Conservation (phyloP, 2,888 invertebrate species). For the Andrena chrysosceles region DNA sequence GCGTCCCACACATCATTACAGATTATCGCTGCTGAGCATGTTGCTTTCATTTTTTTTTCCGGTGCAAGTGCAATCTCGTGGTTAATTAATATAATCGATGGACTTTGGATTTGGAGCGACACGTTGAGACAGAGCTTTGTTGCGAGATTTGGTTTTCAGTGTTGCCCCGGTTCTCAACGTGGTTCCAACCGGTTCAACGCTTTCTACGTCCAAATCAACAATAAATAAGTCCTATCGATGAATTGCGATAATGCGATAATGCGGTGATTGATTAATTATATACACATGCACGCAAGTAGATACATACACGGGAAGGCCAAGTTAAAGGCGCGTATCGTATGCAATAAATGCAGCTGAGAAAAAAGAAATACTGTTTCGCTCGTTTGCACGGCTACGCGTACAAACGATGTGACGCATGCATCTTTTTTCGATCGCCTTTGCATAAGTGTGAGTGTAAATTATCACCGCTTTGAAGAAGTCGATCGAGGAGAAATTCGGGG, state of each 20-base stretch:
- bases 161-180: not conserved
- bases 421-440: conserved; percentile 8
- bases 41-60: conserved; percentile 16
- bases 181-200: not conserved
- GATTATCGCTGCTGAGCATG: not conserved
- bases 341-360: not conserved
- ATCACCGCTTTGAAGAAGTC: not conserved
- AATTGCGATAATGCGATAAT: not conserved
- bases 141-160: not conserved
- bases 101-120: conserved; percentile 12
- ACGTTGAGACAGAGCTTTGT: not conserved
- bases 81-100: conserved; percentile 16
- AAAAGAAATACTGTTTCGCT: conserved; percentile 52
- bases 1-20: not conserved
- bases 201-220: conserved; percentile 1
- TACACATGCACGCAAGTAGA: not conserved
- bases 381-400: conserved; percentile 9
- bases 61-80: not conserved
- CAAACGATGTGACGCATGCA: conserved; percentile 14
- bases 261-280: conserved; percentile 15
- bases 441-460: not conserved
- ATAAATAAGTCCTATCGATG: conserved; percentile 32
- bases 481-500: not conserved
- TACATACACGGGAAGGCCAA: not conserved
- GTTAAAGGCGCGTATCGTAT: not conserved